Percentiles rank a stretch among this genome's conserved stretches.
Evolutionary conservation across 2,113 vertebrate species (phyloP).

Genomic region (Stigmatopora nigra): DNA sequence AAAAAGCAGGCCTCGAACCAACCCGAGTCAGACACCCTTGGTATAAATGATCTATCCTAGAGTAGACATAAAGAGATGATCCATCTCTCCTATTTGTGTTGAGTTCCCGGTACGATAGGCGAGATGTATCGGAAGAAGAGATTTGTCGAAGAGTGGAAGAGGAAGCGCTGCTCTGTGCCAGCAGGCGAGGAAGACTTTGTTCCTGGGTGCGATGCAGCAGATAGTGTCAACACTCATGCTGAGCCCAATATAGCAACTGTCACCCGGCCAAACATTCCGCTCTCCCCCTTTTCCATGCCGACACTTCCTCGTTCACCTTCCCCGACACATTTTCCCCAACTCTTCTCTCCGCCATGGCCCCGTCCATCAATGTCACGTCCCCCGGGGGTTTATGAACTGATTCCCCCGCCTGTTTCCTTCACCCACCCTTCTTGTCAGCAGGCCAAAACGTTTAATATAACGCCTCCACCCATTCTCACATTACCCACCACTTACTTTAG

Average conservation of each 20-base stretch:
- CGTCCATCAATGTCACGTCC: constrained; percentile 58
- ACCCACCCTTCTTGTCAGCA: constrained; percentile 51
- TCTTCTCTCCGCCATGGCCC: constrained; percentile 14
- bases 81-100: background rate
- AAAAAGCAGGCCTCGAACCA: no score
- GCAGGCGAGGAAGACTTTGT: constrained; percentile 77
- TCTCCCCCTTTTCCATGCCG: constrained; percentile 47
- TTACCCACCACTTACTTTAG: constrained; percentile 63
- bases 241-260: constrained; percentile 73
- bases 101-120: background rate
- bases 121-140: constrained; percentile 12
- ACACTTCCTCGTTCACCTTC: constrained; percentile 43
- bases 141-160: constrained; percentile 27
- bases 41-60: background rate
- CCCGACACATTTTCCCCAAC: constrained; percentile 30
- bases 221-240: constrained; percentile 72
- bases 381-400: constrained; percentile 47
- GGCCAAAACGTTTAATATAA: constrained; percentile 68
- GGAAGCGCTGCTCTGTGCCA: constrained; percentile 66
- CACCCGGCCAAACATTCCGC: constrained; percentile 63
- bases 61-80: background rate
- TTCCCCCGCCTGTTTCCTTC: constrained; percentile 29
- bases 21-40: no score
- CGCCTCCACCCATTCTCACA: constrained; percentile 57
- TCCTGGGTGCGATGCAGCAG: constrained; percentile 71